These are phyloP conservation scores for Scomber japonicus DNA, from an alignment of 2,113 vertebrate genomes.

Conservation along the genomic window DNA sequence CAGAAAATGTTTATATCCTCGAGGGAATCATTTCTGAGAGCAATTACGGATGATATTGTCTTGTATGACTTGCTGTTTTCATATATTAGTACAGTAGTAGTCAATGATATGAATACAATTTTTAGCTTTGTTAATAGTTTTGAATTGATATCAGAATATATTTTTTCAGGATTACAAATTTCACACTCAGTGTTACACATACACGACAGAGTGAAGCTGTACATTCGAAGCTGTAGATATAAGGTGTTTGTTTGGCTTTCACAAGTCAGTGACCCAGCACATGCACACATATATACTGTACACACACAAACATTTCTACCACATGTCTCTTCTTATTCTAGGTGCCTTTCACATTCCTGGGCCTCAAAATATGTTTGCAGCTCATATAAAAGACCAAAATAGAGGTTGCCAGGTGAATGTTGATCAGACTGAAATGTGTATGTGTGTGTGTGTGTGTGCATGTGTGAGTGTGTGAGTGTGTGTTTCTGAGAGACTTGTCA, in stretches of 20 bases:
- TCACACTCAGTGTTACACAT: too few relatives aligned
- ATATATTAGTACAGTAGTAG: too few relatives aligned
- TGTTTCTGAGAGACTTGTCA: slow-evolving; percentile 9
- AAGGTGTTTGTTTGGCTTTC: not conserved
- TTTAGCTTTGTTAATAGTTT: too few relatives aligned
- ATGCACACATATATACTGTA: slow-evolving; percentile 23
- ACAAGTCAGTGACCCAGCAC: not conserved
- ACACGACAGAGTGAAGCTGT: not conserved
- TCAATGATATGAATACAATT: too few relatives aligned
- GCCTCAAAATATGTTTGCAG: slow-evolving; percentile 65
- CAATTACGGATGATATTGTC: too few relatives aligned
- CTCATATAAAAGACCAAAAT: slow-evolving; percentile 67
- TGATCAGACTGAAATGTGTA: slow-evolving; percentile 26
- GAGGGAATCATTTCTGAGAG: too few relatives aligned
- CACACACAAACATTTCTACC: slow-evolving; percentile 32
- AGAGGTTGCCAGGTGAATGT: slow-evolving; percentile 31
- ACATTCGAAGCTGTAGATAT: not conserved
- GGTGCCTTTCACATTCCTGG: slow-evolving; percentile 55
- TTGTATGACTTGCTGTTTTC: too few relatives aligned
- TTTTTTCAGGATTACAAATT: not conserved
- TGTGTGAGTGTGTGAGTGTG: not conserved
- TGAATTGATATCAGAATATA: not conserved
- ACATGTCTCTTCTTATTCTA: slow-evolving; percentile 42
- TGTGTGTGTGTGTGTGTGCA: slow-evolving; percentile 8
- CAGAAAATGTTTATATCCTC: too few relatives aligned